These are phyloP conservation scores for Tenualosa thibaudeaui DNA, from an alignment of 2,797 vertebrate species.

Conservation along the genomic window DNA sequence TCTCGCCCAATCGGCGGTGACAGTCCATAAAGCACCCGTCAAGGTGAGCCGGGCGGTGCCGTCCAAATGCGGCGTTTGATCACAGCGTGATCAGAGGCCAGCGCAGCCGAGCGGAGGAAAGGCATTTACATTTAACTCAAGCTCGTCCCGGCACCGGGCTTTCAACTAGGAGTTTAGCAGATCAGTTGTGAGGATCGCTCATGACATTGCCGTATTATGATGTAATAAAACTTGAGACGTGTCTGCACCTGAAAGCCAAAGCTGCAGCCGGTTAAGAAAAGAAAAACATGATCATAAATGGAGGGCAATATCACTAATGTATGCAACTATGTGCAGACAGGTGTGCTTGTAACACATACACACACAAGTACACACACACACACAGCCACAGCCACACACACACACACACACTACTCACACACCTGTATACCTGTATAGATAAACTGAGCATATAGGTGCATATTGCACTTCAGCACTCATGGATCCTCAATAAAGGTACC, in stretches of 20 bases:
- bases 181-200: slow-evolving; percentile 4
- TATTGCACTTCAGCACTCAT: neutral
- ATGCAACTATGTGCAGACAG: neutral
- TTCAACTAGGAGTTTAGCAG: slow-evolving; percentile 14
- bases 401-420: neutral
- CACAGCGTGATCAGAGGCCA: slow-evolving; percentile 53
- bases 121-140: slow-evolving; percentile 65
- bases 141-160: slow-evolving; percentile 22
- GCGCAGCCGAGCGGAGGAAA: slow-evolving; percentile 42
- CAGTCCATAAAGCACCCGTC: slow-evolving; percentile 48
- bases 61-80: slow-evolving; percentile 63
- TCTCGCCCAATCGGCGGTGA: slow-evolving; percentile 46
- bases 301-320: neutral
- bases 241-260: neutral
- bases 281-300: neutral
- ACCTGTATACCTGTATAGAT: neutral
- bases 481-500: neutral
- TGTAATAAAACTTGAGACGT: neutral
- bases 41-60: slow-evolving; percentile 45
- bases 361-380: neutral
- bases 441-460: neutral
- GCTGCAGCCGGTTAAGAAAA: neutral
- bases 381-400: neutral
- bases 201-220: neutral
- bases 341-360: neutral